Evolutionary conservation across 2,797 vertebrate genomes (phyloP).

Genomic region (Macropus fuliginosus): DNA sequence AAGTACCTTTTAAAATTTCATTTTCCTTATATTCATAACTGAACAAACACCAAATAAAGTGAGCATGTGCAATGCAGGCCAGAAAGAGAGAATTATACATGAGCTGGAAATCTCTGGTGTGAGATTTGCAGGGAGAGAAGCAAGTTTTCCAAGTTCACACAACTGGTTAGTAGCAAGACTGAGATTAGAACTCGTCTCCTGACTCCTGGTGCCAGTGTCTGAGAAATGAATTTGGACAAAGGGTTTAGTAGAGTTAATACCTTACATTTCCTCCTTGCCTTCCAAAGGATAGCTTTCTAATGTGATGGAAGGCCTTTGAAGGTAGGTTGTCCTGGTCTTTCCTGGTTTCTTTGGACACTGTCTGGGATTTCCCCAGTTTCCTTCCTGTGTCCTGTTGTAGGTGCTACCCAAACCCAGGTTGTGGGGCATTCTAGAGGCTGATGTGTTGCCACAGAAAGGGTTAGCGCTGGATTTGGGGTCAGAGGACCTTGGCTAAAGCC

Average conservation of each 20-base stretch:
- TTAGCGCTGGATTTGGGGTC: too few species aligned
- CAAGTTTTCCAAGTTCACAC: background rate
- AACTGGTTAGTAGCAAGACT: background rate
- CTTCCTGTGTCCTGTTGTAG: background rate
- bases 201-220: too few species aligned
- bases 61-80: background rate
- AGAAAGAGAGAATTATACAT: background rate
- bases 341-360: background rate
- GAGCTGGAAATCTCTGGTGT: background rate
- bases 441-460: background rate
- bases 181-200: background rate
- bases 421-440: background rate
- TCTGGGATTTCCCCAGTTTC: background rate
- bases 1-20: background rate
- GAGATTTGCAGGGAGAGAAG: background rate
- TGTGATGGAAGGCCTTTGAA: background rate
- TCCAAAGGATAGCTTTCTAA: background rate
- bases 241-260: background rate
- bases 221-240: background rate
- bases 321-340: background rate
- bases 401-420: background rate
- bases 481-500: too few species aligned
- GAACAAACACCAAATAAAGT: background rate
- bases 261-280: background rate
- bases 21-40: background rate